Evolutionary conservation across 2,797 vertebrate genomes (phyloP).

Genomic region (Paramormyrops hopkinsi): DNA sequence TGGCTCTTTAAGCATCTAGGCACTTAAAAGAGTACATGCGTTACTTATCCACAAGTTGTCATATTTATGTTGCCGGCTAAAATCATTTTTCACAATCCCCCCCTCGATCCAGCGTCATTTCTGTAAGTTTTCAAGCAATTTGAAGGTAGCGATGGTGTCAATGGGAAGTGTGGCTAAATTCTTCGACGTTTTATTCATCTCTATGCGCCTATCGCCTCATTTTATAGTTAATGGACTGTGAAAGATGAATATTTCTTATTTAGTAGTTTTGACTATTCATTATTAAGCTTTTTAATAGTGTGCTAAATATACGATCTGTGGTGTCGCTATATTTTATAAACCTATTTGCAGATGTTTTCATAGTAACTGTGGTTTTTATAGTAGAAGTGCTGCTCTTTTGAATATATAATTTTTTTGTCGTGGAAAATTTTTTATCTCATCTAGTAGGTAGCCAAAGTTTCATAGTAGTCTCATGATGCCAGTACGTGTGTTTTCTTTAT

Average conservation of each 20-base stretch:
- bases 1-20: neutral
- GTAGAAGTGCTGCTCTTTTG: neutral
- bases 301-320: neutral
- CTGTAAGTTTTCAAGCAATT: neutral
- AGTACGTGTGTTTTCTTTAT: neutral
- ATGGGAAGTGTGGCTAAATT: neutral
- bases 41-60: neutral
- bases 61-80: neutral
- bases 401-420: neutral
- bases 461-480: neutral
- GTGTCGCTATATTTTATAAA: neutral
- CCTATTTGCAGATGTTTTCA: neutral
- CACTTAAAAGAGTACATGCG: neutral
- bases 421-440: neutral
- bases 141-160: neutral
- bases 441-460: neutral
- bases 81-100: neutral
- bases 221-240: neutral
- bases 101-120: neutral
- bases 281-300: neutral
- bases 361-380: neutral
- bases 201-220: neutral
- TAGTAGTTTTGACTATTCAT: neutral
- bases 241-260: neutral
- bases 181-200: neutral